These are phyloP conservation scores for Mythimna loreyi DNA, from an alignment of 2,888 invertebrate species.

Conservation along the genomic window DNA sequence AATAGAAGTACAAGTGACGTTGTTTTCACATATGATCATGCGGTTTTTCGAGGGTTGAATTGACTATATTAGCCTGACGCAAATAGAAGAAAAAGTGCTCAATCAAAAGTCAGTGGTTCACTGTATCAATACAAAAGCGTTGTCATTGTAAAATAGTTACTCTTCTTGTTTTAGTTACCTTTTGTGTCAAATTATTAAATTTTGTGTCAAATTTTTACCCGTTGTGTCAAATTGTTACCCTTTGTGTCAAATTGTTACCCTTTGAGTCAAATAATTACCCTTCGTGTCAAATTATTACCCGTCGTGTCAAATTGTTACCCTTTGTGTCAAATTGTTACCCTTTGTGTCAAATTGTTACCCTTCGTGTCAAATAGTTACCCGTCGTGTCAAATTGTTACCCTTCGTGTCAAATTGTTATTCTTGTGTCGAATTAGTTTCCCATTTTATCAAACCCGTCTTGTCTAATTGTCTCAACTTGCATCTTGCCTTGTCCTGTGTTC, in stretches of 20 bases:
- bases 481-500: no score
- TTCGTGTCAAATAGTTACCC: background rate
- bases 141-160: no score
- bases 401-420: background rate
- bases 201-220: background rate
- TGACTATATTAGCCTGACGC: no score
- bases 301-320: background rate
- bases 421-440: background rate
- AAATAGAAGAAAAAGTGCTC: no score
- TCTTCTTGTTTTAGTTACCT: background rate
- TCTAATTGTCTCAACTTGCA: background rate
- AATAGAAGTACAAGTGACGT: no score
- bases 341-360: background rate
- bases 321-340: background rate
- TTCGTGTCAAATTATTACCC: background rate
- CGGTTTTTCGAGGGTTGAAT: no score
- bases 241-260: background rate
- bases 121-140: no score
- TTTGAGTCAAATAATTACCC: background rate
- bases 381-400: no score
- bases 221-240: background rate
- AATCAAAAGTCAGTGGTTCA: no score
- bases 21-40: no score
- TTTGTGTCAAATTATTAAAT: background rate
- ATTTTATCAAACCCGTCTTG: background rate